Conservation (phyloP, 2,797 vertebrate species). For the Clamator glandarius region DNA sequence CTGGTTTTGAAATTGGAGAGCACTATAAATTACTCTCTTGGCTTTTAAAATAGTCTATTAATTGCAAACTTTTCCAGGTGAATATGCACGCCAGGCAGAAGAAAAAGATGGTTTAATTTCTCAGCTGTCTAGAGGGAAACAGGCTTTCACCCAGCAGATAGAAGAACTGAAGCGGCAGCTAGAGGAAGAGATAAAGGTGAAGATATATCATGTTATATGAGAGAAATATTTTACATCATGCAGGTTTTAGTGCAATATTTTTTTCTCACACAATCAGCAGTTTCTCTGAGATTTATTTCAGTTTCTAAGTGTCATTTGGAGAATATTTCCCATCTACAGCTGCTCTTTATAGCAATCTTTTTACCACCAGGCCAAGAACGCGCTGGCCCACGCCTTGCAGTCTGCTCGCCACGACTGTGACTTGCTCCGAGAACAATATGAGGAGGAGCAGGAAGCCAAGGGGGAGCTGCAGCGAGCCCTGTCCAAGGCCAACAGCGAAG, state of each 20-base stretch:
- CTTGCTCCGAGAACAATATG: conserved; percentile 90
- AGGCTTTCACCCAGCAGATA: conserved; percentile 91
- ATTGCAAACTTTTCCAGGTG: conserved; percentile 77
- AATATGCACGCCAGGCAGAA: conserved; percentile 85
- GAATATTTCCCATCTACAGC: not conserved
- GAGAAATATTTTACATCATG: not conserved
- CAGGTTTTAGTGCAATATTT: fast-evolving
- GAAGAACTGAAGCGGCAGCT: conserved; percentile 91
- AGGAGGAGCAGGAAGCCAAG: conserved; percentile 77
- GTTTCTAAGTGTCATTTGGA: not conserved
- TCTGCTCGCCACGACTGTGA: conserved; percentile 92
- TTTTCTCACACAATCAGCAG: not conserved
- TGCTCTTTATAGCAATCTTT: not conserved
- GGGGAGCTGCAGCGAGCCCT: conserved; percentile 73
- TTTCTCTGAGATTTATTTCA: not conserved
- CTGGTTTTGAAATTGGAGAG: not conserved
- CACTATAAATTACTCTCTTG: not conserved
- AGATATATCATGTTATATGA: not conserved
- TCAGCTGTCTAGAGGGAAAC: conserved; percentile 90
- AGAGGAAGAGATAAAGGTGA: conserved; percentile 85
- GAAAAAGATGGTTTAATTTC: conserved; percentile 90
- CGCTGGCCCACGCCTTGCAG: conserved; percentile 88
- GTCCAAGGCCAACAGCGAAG: conserved; percentile 81
- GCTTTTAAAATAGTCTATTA: not conserved
- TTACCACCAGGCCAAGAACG: conserved; percentile 82